Conservation (phyloP, 2,797 vertebrate genomes). For the Chelmon rostratus region DNA sequence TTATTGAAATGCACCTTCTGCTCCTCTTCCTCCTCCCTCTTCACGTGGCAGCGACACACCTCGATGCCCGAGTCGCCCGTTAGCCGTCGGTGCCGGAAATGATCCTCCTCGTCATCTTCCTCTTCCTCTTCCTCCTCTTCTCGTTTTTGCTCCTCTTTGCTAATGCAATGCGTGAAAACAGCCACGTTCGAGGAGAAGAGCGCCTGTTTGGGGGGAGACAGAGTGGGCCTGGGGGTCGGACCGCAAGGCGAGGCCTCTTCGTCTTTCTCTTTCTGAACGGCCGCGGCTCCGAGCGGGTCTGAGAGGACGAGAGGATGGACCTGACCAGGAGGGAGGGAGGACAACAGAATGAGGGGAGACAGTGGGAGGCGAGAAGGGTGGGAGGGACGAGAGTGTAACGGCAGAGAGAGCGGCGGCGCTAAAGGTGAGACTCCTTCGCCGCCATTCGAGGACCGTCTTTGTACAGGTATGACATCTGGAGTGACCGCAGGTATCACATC, state of each 20-base stretch:
- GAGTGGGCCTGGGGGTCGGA: slow-evolving; percentile 15
- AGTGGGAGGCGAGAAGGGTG: slow-evolving; percentile 62
- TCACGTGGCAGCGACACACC: slow-evolving; percentile 88
- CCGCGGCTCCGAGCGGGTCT: slow-evolving; percentile 67
- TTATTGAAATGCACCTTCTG: slow-evolving; percentile 46
- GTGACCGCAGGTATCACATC: slow-evolving; percentile 64
- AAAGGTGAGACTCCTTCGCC: slow-evolving; percentile 35
- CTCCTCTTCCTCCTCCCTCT: slow-evolving; percentile 80
- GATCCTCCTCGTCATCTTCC: slow-evolving; percentile 74
- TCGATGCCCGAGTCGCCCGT: slow-evolving; percentile 94
- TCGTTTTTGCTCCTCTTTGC: slow-evolving; percentile 56
- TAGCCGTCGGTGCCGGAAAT: slow-evolving; percentile 88
- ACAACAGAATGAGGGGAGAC: slow-evolving; percentile 73
- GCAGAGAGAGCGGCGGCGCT: slow-evolving; percentile 61
- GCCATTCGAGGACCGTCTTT: slow-evolving; percentile 54
- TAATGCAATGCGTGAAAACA: slow-evolving; percentile 62
- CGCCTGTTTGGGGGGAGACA: slow-evolving; percentile 68
- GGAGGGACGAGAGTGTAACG: slow-evolving; percentile 59
- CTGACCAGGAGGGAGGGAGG: slow-evolving; percentile 65
- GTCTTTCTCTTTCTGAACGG: slow-evolving; percentile 41
- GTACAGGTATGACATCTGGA: slow-evolving; percentile 64
- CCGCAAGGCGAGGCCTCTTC: slow-evolving; percentile 20
- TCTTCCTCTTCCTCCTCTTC: slow-evolving; percentile 76
- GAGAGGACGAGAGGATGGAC: slow-evolving; percentile 55
- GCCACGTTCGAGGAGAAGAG: slow-evolving; percentile 79